Evolutionary conservation across 1,140 invertebrate species (phyloP), one percentile per base, ranked within the genome.

Genomic region (Aphaenogaster floridana): DNA sequence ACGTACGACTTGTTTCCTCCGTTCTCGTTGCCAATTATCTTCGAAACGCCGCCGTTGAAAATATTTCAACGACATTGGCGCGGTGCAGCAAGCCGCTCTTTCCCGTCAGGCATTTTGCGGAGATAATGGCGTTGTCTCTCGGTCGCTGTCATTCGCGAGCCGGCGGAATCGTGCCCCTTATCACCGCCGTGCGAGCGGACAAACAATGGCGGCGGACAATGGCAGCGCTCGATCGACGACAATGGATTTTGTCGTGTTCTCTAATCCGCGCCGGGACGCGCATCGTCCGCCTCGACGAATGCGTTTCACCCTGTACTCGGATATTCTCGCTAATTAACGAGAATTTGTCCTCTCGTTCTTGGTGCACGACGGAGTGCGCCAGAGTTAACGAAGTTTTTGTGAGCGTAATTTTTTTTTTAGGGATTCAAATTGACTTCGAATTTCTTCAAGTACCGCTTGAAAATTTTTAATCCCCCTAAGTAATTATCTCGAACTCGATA

Each of bases 181-280:
- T 91, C 90, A 63, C 64, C 52, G 69, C 63, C 72, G 78, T 81
- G 72, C 79, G 90, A 87, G 50, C 78, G 52, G 72, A 57, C 74
- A 63, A 89, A 91, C 86, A 91, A 91, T 91, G 72, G 54, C 54
- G 85, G 59, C 84, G 36, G 88, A 91, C 87, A 91, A 91, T 91
- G 74, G 57, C 78, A 64, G 39, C 36, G 74, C 61, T 64, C 87
- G 90, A 90, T 89, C 87, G 87, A 91, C 88, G 69, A 87, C 90
- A 91, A 90, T 87, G 88, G 90, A 91, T 91, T 91, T 89, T 79
- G 66, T 87, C 89, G 88, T 78, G 78, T 85, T 84, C 84, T 83
- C 66, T 68, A 63, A 78, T 84, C 69, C 69, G 69, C 74, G 45
- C 28, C 77, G 45, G 36, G 59, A 63, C 42, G 59, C 59, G 48